phyloP scores from a whole-genome alignment of 2,113 vertebrate genomes.

The Prochilodus magdalenae region DNA sequence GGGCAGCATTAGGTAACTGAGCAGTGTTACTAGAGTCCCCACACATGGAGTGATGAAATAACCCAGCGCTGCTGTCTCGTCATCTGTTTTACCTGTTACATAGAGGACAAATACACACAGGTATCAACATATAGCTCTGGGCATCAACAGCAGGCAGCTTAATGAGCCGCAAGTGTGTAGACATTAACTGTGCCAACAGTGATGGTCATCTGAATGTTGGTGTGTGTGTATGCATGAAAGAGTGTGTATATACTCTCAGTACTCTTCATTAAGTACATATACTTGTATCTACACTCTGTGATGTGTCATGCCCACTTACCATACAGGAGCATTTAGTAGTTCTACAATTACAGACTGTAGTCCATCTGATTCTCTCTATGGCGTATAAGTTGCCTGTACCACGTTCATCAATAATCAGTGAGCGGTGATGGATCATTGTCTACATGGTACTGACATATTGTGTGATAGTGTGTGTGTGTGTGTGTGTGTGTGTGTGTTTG shows the following conservation, averaged over 20 bases:
- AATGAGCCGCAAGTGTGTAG: background rate
- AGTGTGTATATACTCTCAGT: background rate
- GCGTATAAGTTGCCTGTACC: too few species aligned
- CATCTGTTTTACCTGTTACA: constrained; percentile 74
- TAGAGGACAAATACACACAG: constrained; percentile 25
- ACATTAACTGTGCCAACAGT: background rate
- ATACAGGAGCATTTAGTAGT: too few species aligned
- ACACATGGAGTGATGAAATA: constrained; percentile 89
- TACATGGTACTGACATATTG: too few species aligned
- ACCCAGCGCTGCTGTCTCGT: constrained; percentile 77
- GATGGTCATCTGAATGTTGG: constrained; percentile 1
- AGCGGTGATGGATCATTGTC: too few species aligned
- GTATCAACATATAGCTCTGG: background rate
- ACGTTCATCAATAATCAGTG: too few species aligned
- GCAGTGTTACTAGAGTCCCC: constrained; percentile 81
- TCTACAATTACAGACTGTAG: too few species aligned
- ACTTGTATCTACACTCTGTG: too few species aligned
- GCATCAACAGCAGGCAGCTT: background rate
- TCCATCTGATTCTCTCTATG: too few species aligned
- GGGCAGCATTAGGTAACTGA: constrained; percentile 82
- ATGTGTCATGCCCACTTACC: too few species aligned
- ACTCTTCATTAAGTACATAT: too few species aligned
- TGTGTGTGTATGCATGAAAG: background rate
- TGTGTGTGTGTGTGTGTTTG: too few species aligned
- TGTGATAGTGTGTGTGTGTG: too few species aligned